Base-by-base conservation (phyloP, 2,797 vertebrate genomes). In the Amazona ochrocephala region DNA sequence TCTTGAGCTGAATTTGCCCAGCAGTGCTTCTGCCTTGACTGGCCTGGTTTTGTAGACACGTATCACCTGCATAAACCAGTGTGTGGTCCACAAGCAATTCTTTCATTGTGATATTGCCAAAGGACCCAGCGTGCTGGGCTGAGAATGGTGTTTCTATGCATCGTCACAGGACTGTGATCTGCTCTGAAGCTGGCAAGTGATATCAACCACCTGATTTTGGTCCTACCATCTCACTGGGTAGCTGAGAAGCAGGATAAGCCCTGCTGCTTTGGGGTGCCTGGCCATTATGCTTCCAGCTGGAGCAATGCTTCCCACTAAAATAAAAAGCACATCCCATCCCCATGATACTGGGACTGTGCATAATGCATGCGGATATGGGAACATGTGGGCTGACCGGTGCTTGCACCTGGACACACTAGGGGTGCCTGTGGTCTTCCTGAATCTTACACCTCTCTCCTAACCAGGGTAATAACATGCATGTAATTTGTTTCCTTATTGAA, bases 401-500 rank as follows among this genome's bases (percentile, higher is more conserved):
- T 68, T 71, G 47, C 19, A 15, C 26, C 32, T 54, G 80, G 34
- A 62, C 51, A 41, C 30, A 6, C 3, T 62, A 74, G 54, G 12
- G 39, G 20, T 87, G 32, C 37, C 64, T 0, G 1, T 4, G 3
- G 30, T 61, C 66, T 34, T 54, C 51, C 42, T 34, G 48, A 62
- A 83, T 58, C 61, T 79, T 54, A 4, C 20, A 84, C 60, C 32
- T 26, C 42, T 58, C 50, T 87, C 44, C 17, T 2, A 94, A 68
- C 9, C 65, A 60, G 10, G 30, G 12, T 29, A 76, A 47, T 26
- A 58, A 67, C 1, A 4, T 26, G 8, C 15, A 21, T 48, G 54
- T 87, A 70, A 80, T 80, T 51, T 75, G 24, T 83, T 92, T 92
- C 78, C 72, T 48, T 87, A 39, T 48, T 56, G 62, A 93, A 80